These are phyloP conservation scores for Eubasilissa regina DNA, from an alignment of 1,140 invertebrate genomes.

Conservation along the genomic window DNA sequence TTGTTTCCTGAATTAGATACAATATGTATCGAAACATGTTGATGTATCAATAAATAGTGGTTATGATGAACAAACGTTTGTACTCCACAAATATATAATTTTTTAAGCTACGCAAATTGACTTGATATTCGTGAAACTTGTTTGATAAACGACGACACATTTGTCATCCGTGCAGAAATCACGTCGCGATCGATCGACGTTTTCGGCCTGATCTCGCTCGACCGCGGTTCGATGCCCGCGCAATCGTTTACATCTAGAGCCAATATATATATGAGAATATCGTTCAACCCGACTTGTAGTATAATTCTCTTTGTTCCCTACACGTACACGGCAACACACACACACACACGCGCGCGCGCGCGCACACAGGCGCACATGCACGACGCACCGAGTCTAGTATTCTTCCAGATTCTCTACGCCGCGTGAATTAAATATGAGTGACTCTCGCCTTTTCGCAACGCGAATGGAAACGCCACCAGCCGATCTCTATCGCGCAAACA, in stretches of 20 bases:
- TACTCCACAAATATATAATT: no score
- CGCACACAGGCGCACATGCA: not conserved
- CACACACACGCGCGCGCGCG: no score
- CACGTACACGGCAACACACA: not conserved
- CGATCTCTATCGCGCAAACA: slow-evolving; percentile 13
- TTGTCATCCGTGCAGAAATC: slow-evolving; percentile 4
- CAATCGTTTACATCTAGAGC: slow-evolving; percentile 10
- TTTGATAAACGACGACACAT: not conserved
- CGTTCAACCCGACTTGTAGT: not conserved
- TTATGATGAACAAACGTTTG: no score
- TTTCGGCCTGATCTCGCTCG: not conserved
- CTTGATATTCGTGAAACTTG: no score
- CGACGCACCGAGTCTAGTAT: not conserved
- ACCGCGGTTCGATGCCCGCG: slow-evolving; percentile 12
- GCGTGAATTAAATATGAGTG: slow-evolving; percentile 15
- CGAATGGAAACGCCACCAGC: not conserved
- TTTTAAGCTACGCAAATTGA: no score
- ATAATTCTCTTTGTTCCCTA: slow-evolving; percentile 24
- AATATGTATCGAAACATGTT: no score
- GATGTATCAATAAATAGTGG: no score
- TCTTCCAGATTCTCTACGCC: not conserved
- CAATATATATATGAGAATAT: slow-evolving; percentile 27
- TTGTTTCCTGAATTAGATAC: no score
- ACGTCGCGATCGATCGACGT: not conserved
- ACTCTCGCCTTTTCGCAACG: not conserved